Base-by-base conservation (phyloP, 2,113 vertebrate species). In the Ameiurus melas region DNA sequence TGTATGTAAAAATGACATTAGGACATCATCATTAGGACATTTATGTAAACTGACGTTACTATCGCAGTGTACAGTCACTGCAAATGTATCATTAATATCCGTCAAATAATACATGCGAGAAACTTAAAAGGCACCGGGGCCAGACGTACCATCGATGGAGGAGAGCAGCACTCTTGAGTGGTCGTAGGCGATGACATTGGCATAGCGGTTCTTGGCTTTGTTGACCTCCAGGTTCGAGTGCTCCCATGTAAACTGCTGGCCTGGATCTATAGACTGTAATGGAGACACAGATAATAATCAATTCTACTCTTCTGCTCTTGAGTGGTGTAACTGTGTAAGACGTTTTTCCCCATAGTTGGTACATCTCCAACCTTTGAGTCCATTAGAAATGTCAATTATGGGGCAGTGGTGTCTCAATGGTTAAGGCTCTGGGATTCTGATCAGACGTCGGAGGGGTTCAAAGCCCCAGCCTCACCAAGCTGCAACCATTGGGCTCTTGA, bases 191-290 rank as follows among this genome's bases (percentile, higher is more conserved):
- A 99, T 99, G 92, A 99, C 98, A 91, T 99, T 99, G 64, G 98
- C 98, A 27, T 99, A 99, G 96, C 98, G 97, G 89, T 99, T 99
- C 97, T 99, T 99, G 96, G 98, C 98, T 96, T 99, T 99, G 94
- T 99, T 99, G 93, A 99, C 97, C 96, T 99, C 98, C 95, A 99
- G 94, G 94, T 99, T 99, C 75, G 98, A 99, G 89, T 99, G 97
- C 58, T 99, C 98, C 98, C 98, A 99, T 10, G 98, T 99, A 93
- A 99, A 99, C 94, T 99, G 98, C 92, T 99, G 98, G 47, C 97
- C 98, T 0, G 98, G 98, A 91, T 99, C 98, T 92, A 99, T 96
- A 81, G 98, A 99, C 98, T 99, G 95, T 2, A 92, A 91, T 51
- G 93, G 78, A 89, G 93, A 94, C 90, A 39, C 88, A 86, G 13